A percentile compares a stretch with the other conserved stretches of the same genome.
Conservation (phyloP, 2,888 invertebrate species). For the Rhorus exstirpatorius region DNA sequence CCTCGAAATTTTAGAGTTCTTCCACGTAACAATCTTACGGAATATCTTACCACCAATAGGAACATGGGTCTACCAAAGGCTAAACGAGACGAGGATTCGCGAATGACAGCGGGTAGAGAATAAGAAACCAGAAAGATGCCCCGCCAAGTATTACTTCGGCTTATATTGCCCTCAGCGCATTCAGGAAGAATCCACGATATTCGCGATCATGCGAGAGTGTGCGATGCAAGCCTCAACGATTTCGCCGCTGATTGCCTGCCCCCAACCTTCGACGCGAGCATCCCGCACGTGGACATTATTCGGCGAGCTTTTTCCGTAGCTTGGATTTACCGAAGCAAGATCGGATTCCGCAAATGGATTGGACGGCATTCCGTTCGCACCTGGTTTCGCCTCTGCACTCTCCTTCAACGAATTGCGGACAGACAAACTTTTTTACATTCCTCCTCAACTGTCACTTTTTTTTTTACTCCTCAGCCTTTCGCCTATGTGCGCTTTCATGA, state of each 20-base stretch:
- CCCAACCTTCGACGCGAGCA: constrained; percentile 47
- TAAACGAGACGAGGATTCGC: not conserved
- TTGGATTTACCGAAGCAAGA: constrained; percentile 82
- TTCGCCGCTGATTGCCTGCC: constrained; percentile 74
- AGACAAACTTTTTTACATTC: constrained; percentile 42
- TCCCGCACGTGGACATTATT: constrained; percentile 78
- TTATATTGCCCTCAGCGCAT: constrained; percentile 12
- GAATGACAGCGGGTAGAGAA: constrained; percentile 13
- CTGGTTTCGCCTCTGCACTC: constrained; percentile 80
- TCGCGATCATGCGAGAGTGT: constrained; percentile 49
- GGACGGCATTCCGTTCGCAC: constrained; percentile 85
- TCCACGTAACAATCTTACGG: no score
- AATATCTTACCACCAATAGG: not conserved
- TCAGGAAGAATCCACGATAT: constrained; percentile 32
- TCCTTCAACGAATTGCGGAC: constrained; percentile 69
- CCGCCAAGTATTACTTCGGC: constrained; percentile 26
- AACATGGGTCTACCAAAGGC: not conserved
- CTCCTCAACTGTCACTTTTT: constrained; percentile 33
- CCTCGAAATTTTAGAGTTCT: no score
- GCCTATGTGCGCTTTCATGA: constrained; percentile 3
- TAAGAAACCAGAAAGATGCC: constrained; percentile 44
- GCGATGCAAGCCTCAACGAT: constrained; percentile 71
- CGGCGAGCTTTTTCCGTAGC: constrained; percentile 81
- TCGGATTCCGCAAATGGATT: constrained; percentile 85
- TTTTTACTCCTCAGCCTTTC: constrained; percentile 10